A percentile compares a stretch with the other conserved stretches of the same genome.
These are phyloP conservation scores for Myotis findleyi DNA, from an alignment of 2,797 vertebrate species.

Conservation along the genomic window DNA sequence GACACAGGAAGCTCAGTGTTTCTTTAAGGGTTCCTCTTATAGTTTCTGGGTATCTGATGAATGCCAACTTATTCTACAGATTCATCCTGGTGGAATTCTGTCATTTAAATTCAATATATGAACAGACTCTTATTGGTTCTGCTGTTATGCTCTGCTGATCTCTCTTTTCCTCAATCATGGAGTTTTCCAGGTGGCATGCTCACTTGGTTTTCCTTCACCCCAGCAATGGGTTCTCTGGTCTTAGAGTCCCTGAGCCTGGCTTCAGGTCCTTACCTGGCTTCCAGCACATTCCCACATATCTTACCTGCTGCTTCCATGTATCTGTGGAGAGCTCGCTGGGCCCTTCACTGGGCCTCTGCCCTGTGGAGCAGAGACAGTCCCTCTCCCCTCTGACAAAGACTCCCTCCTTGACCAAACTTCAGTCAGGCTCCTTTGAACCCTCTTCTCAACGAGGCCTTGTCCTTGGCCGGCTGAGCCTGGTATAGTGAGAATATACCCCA, in stretches of 20 bases:
- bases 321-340: neutral
- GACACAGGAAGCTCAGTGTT: neutral
- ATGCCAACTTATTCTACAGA: neutral
- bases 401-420: neutral
- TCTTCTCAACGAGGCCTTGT: neutral
- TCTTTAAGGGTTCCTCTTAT: neutral
- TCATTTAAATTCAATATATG: neutral
- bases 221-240: neutral
- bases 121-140: neutral
- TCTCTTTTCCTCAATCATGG: neutral
- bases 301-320: neutral
- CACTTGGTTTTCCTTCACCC: neutral
- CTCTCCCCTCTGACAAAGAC: neutral
- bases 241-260: neutral
- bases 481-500: neutral
- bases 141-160: neutral
- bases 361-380: neutral
- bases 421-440: neutral
- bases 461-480: neutral
- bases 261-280: neutral
- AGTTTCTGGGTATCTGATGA: neutral
- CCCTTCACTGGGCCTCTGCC: neutral
- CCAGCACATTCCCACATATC: neutral
- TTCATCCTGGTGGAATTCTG: neutral
- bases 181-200: neutral